phyloP scores from a whole-genome alignment of 2,113 vertebrate genomes.

The Aldabrachelys gigantea region DNA sequence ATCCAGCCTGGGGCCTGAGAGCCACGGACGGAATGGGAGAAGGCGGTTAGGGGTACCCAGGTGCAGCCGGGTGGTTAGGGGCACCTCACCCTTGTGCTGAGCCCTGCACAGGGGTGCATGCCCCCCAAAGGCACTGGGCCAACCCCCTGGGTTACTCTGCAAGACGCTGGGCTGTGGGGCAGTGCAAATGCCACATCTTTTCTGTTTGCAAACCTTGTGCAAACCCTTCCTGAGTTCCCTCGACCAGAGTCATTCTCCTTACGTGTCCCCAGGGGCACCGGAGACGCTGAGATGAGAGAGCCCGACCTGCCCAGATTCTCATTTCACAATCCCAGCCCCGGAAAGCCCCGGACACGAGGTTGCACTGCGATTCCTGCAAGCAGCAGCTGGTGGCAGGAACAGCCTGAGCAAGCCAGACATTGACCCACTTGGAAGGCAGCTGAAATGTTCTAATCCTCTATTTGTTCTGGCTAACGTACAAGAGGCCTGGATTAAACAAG shows the following conservation, averaged over 20 bases:
- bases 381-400: background rate
- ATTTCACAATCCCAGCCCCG: background rate
- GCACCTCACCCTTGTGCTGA: no score
- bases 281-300: background rate
- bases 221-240: no score
- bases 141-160: no score
- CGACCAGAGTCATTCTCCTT: no score
- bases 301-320: background rate
- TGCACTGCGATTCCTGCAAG: rapidly evolving
- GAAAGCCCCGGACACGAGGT: slow-evolving; percentile 58
- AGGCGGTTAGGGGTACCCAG: no score
- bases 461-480: background rate
- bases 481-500: background rate
- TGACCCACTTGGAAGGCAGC: background rate
- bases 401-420: background rate
- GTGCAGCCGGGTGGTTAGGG: no score
- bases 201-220: background rate
- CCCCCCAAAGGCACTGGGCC: no score
- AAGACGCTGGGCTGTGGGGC: background rate
- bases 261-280: no score
- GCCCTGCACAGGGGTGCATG: no score
- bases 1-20: no score
- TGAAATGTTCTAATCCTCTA: background rate
- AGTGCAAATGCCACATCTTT: background rate
- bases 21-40: no score